Evolutionary conservation across 2,113 vertebrate genomes (phyloP), one percentile per base, ranked within the genome.

Genomic region (Xenus cinereus): DNA sequence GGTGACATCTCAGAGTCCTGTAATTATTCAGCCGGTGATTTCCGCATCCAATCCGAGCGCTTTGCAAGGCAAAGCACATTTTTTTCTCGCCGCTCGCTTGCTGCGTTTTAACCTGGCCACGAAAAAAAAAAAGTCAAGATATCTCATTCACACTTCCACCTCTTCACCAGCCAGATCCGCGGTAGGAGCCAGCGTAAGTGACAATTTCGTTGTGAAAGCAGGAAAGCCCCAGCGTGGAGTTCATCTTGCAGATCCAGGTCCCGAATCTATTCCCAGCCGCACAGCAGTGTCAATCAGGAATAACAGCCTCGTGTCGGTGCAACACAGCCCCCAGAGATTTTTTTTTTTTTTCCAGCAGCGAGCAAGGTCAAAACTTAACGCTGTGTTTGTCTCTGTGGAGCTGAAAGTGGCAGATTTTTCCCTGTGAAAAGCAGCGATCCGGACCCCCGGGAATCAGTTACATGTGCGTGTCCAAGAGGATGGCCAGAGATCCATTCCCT

Each of bases 11-110:
- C 28, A 0, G 46, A 20, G 37, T 48, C 41, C 71, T 62, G 74
- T 19, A 33, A 8, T 74, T 23, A 24, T 50, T 72, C 69, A 30
- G 26, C 3, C 0, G 0, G 5, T 8, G 33, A 7, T 21, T 39
- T 62, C 87, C 2, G 1, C 66, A 32, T 2, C 87, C 57, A 3
- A 5, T 14, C 37, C 30, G 60, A 4, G 3, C 0, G 8, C 71
- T 79, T 6, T 5, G 37, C 51, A 30, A 76, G 82, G 79, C 75
- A 30, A 27, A 67, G 67, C 24, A 0, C 7, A 7, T 18, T 72
- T 30, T 54, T 39, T 50, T 13, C 76, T 39, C 24, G 62, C 89
- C 41, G 72, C 48, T 79, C 1, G 3, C 37, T 17, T 51, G 30
- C 75, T 59, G 37, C 27, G 2, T 27, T 81, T 48, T 64, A 85